Base-by-base conservation (phyloP, 2,888 invertebrate species). In the Timandra comae region DNA sequence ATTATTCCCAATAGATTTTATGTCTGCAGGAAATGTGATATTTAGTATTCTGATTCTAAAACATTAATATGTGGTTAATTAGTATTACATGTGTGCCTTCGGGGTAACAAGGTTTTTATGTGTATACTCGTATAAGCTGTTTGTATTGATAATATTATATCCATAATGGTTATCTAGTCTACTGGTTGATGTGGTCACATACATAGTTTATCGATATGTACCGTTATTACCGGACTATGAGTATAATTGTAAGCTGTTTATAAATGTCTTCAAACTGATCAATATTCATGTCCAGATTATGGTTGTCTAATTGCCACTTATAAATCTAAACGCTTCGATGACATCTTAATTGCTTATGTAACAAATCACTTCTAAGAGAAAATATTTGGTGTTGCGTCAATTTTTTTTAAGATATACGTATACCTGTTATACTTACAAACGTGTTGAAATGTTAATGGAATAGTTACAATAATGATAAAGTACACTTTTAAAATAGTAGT, bases 211-310 rank as follows among this genome's bases (percentile, higher is more conserved):
- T 52, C 45, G 41, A 25, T 43, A 27, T 44, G 33, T 49, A 60
- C 67, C 67, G 69, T 71, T 72, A 70, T 48, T 50, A 42, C 46
- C 47, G 49, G 47, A 48, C 48, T 46, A 46, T 33, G 43, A 52
- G 49, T 59, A 57, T 73, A 70, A 76, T 76, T 73, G 68, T 69
- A 62, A 64, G 66, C 63, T 67, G 63, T 73, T 76, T 73, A 64
- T 73, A 68, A 72, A 72, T 71, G 70, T 77, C 72, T 56, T 56
- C 54, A 43, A 42, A 41, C 60, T 63, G 64, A 73, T 81, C 71
- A 79, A 78, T 80, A 80, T 80, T 80, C 75, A 78, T 74, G 75
- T 71, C 52, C 52, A 69, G 67, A 79, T 76, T 77, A 73, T 71
- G 60, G 59, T 53, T 56, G 59, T 70, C 71, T 82, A 78, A 82